Evolutionary conservation across 2,113 vertebrate species (phyloP).

Genomic region (Spilogale gracilis): DNA sequence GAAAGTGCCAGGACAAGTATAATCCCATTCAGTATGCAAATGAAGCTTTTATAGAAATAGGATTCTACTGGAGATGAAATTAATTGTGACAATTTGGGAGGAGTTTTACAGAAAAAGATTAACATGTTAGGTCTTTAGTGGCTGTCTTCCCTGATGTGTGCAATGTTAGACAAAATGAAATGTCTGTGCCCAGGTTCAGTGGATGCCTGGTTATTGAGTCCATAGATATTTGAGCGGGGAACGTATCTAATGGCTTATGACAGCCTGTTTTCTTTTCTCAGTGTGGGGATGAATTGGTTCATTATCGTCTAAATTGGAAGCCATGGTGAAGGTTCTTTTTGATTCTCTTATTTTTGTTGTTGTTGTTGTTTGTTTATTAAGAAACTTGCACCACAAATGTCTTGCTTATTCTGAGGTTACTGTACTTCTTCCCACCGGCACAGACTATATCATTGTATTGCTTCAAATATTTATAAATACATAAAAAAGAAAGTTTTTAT

Average conservation of each 20-base stretch:
- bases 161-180: constrained; percentile 52
- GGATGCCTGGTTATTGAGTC: constrained; percentile 18
- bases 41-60: constrained; percentile 30
- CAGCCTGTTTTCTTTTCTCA: constrained; percentile 41
- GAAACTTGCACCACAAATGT: constrained; percentile 42
- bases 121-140: constrained; percentile 2
- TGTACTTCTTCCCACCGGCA: neutral
- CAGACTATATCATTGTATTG: neutral
- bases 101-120: constrained; percentile 58
- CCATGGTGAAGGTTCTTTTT: constrained; percentile 40
- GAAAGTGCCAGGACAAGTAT: neutral
- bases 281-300: neutral
- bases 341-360: neutral
- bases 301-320: constrained; percentile 60
- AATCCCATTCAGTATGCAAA: constrained; percentile 50
- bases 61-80: constrained; percentile 53
- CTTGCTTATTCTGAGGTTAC: constrained; percentile 39
- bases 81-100: constrained; percentile 68
- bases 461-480: neutral
- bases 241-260: neutral
- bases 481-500: neutral
- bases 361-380: constrained; percentile 51
- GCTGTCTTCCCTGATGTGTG: constrained; percentile 42
- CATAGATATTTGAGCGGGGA: constrained; percentile 15
- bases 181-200: neutral